phyloP scores from a whole-genome alignment of 2,888 invertebrate species.

The Torymus texanus region DNA sequence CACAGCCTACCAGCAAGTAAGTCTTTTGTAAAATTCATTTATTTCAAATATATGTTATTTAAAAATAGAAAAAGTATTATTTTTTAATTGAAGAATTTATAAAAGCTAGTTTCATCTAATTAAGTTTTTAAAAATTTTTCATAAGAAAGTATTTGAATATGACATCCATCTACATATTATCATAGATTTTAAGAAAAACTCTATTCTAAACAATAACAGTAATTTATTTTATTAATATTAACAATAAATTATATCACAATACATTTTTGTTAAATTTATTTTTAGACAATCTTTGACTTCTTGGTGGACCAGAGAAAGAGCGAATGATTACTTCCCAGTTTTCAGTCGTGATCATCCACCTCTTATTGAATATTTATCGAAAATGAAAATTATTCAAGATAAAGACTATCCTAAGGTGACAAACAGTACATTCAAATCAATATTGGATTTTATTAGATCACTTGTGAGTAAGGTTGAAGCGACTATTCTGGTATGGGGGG shows the following conservation, averaged over 20 bases:
- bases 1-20: constrained; percentile 61
- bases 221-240: too few species aligned
- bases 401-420: constrained; percentile 68
- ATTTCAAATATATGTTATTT: too few species aligned
- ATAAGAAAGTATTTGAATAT: too few species aligned
- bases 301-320: constrained; percentile 79
- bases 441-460: constrained; percentile 76
- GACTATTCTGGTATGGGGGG: constrained; percentile 77
- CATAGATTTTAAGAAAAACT: too few species aligned
- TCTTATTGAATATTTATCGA: constrained; percentile 78
- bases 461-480: constrained; percentile 76
- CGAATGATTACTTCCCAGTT: constrained; percentile 79
- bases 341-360: constrained; percentile 79
- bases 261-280: neutral
- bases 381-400: constrained; percentile 77
- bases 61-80: too few species aligned
- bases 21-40: constrained; percentile 12
- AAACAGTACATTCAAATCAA: constrained; percentile 74
- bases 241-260: neutral
- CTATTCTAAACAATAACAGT: too few species aligned
- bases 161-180: too few species aligned
- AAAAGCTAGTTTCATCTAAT: too few species aligned
- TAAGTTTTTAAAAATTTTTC: too few species aligned
- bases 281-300: constrained; percentile 22
- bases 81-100: too few species aligned